Base-by-base conservation (phyloP, 2,888 invertebrate species). In the Rhogogaster chlorosoma region DNA sequence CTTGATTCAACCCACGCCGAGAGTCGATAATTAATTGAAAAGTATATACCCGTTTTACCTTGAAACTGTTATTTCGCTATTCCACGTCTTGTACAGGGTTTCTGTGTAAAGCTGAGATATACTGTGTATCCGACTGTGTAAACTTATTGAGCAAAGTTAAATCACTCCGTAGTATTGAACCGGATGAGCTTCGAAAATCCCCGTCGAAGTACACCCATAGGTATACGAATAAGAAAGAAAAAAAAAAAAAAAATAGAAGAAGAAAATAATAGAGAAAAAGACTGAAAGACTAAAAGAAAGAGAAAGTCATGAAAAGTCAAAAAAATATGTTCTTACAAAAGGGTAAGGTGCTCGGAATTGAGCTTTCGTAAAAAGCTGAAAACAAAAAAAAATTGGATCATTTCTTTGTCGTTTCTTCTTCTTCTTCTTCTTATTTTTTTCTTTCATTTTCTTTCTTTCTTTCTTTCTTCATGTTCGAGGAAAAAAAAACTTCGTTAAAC, bases 111-210 rank as follows among this genome's bases (percentile, higher is more conserved):
- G 26, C 61, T 61, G 26, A 61, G 61, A 67, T 4, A 32, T 32
- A 32, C 12, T 67, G 6, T 67, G 6, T 67, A 67, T 67, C 12
- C 67, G 18, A 32, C 73, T 73, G 38, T 73, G 73, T 73, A 38
- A 73, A 73, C 73, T 73, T 42, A 38, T 73, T 73, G 73, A 73
- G 73, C 73, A 73, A 73, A 73, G 73, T 73, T 73, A 42, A 73
- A 42, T 38, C 42, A 22, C 73, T 22, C 73, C 12, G 7, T 42
- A 42, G 15, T 22, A 42, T 73, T 53, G 53, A 38, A 73, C 38
- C 73, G 42, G 38, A 73, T 29, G 73, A 38, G 73, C 53, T 53
- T 53, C 26, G 12, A 73, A 42, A 73, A 73, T n/a, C 12, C 70
- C 22, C 29, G 26, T 61, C 22, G 70, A 38, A 18, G n/a, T 71